Evolutionary conservation across 2,888 invertebrate species (phyloP).

Genomic region (Nasonia oneida): DNA sequence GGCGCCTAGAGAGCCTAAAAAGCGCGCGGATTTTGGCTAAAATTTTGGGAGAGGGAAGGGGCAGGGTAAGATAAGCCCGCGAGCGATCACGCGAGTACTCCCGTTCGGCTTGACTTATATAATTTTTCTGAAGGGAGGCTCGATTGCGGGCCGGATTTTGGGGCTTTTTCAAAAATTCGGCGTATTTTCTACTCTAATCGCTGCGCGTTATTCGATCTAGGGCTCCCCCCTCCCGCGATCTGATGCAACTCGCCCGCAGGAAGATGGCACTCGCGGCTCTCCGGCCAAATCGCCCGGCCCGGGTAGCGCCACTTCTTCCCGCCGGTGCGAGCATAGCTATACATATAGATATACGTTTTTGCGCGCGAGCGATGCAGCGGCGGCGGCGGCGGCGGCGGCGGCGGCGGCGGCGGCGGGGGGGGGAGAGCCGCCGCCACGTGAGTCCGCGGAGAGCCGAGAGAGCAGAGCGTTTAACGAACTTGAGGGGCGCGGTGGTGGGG

Average conservation of each 20-base stretch:
- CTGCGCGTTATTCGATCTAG: too few relatives aligned
- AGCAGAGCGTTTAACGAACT: slow-evolving; percentile 5
- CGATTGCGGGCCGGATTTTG: background rate
- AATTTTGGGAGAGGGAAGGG: background rate
- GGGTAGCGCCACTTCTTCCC: too few relatives aligned
- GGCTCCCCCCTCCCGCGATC: too few relatives aligned
- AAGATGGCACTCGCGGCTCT: too few relatives aligned
- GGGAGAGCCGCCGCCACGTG: background rate
- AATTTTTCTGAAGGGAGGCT: slow-evolving; percentile 18
- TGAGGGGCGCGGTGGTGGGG: slow-evolving; percentile 13
- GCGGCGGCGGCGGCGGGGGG: background rate
- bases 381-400: background rate
- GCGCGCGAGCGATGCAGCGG: background rate
- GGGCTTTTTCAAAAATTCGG: slow-evolving; percentile 34
- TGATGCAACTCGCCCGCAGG: too few relatives aligned
- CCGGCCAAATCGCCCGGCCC: too few relatives aligned
- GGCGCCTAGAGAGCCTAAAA: too few relatives aligned
- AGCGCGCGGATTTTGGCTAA: background rate
- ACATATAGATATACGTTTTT: too few relatives aligned
- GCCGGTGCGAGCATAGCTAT: too few relatives aligned
- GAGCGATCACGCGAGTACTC: slow-evolving; percentile 5
- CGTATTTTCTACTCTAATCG: background rate
- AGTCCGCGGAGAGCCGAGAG: too few relatives aligned
- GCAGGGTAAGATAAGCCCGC: slow-evolving; percentile 12
- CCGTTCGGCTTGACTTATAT: slow-evolving; percentile 21